Conservation (phyloP, 2,888 invertebrate species). For the Cantharis nigra region DNA sequence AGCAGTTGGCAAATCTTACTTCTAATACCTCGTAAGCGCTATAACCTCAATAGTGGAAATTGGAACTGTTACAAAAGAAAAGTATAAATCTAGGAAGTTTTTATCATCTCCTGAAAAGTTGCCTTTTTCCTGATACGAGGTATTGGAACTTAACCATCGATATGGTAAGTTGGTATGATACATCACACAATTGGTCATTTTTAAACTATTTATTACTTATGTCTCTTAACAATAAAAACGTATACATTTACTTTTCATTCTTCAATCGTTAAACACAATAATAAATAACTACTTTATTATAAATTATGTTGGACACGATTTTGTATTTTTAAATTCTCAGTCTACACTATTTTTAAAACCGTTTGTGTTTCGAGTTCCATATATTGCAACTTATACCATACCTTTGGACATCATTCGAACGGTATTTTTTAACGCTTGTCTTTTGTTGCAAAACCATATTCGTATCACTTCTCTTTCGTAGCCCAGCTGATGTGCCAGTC, state of each 20-base stretch:
- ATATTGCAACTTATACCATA: constrained; percentile 63
- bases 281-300: neutral
- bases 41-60: too few species aligned
- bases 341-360: constrained; percentile 9
- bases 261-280: constrained; percentile 8
- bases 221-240: constrained; percentile 27
- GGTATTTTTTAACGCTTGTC: constrained; percentile 97
- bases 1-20: too few species aligned
- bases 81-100: too few species aligned
- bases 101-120: too few species aligned
- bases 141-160: too few species aligned
- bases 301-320: constrained; percentile 13
- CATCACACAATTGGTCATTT: constrained; percentile 36
- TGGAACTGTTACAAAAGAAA: too few species aligned
- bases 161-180: constrained; percentile 31
- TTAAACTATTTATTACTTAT: constrained; percentile 28
- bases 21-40: too few species aligned
- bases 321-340: constrained; percentile 13
- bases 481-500: constrained; percentile 91
- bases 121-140: too few species aligned
- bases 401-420: constrained; percentile 92
- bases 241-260: constrained; percentile 25
- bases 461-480: constrained; percentile 97
- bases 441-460: constrained; percentile 99
- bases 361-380: neutral